Conservation (phyloP, 1,140 invertebrate genomes). For the Nylanderia fulva region DNA sequence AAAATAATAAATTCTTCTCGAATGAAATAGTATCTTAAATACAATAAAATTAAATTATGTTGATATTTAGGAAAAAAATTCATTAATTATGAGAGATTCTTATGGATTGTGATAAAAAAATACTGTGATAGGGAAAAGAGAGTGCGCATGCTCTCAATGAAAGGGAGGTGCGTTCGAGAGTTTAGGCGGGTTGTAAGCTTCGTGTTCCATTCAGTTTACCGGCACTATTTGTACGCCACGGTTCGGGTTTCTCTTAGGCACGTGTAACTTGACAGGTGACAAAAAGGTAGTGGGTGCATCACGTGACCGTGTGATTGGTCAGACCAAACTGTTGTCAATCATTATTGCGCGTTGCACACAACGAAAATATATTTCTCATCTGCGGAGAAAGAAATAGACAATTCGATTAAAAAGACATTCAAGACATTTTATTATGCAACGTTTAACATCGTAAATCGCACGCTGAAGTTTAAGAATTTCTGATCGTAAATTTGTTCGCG, state of each 20-base stretch:
- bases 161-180: conserved; percentile 60
- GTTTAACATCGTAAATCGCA: not conserved
- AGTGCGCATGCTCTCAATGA: conserved; percentile 66
- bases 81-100: conserved; percentile 4
- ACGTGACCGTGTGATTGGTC: not conserved
- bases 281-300: not conserved
- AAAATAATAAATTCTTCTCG: not conserved
- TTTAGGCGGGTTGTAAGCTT: conserved; percentile 64
- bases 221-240: conserved; percentile 77
- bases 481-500: not conserved
- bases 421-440: not conserved
- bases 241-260: conserved; percentile 45
- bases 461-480: not conserved
- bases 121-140: conserved; percentile 3
- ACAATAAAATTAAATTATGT: not conserved
- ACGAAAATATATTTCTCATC: not conserved
- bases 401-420: not conserved
- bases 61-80: conserved; percentile 1
- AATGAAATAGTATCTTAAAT: not conserved
- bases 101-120: not conserved
- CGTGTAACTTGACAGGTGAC: not conserved
- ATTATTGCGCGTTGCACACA: not conserved
- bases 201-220: conserved; percentile 74
- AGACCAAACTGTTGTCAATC: not conserved
- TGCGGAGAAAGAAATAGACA: not conserved